phyloP scores from a whole-genome alignment of 2,797 vertebrate species.

The Gadopsis marmoratus region DNA sequence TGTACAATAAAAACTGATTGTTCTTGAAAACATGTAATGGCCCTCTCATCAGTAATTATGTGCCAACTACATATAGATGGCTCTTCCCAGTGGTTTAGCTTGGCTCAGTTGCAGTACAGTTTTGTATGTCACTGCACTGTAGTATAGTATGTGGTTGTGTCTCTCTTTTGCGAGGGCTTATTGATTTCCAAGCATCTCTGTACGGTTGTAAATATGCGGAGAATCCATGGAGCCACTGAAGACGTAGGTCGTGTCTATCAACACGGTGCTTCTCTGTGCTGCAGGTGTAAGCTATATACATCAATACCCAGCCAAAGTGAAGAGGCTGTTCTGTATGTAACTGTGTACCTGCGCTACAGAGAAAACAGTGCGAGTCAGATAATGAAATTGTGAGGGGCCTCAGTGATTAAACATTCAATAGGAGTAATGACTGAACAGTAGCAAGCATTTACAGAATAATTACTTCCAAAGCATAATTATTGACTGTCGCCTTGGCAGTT shows the following conservation, averaged over 20 bases:
- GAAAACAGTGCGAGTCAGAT: background rate
- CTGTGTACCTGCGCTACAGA: background rate
- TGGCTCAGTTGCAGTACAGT: background rate
- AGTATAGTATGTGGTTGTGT: background rate
- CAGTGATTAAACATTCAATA: background rate
- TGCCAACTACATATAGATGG: background rate
- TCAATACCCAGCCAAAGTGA: background rate
- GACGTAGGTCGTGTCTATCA: background rate
- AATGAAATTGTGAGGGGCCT: background rate
- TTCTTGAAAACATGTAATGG: background rate
- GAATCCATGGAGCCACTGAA: background rate
- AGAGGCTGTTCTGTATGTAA: background rate
- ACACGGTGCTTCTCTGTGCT: background rate
- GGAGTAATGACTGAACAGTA: background rate
- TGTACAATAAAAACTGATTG: background rate
- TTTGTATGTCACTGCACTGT: background rate
- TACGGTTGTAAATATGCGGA: slow-evolving; percentile 5
- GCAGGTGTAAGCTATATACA: background rate
- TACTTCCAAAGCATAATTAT: slow-evolving; percentile 9
- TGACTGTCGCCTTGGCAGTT: background rate
- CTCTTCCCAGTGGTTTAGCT: background rate
- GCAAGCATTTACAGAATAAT: background rate
- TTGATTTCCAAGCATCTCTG: slow-evolving; percentile 6
- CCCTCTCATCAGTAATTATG: background rate
- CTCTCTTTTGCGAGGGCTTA: background rate